Base-by-base conservation (phyloP, 2,797 vertebrate species). In the Enteromius fasciolatus region DNA sequence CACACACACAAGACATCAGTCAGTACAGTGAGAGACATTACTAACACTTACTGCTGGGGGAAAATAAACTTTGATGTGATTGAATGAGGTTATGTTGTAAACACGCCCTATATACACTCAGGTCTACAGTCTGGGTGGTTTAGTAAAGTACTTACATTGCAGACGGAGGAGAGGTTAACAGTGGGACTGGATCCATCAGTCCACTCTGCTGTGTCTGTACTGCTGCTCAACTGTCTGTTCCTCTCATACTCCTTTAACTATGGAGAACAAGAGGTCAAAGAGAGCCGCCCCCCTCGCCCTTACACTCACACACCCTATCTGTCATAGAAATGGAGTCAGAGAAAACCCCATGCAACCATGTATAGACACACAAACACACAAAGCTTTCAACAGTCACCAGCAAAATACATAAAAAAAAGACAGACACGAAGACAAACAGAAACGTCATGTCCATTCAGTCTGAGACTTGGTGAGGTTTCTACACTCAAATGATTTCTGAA, bases 231-330 rank as follows among this genome's bases (percentile, higher is more conserved):
- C 78, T 98, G 97, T 92, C 95, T 96, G 95, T 94, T 97, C 91
- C 95, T 94, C 93, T 99, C 98, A 88, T 98, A 99, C 86, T 99
- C 98, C 94, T 99, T 99, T 93, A 99, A 96, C 98, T 99, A 95
- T 92, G 95, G 95, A 92, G 88, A 94, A 94, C 94, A 94, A 94
- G 91, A 95, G 92, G 94, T 95, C 92, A 94, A 94, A 94, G 92
- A 94, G 88, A 85, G 81, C 85, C 88, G 82, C 89, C 88, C 90
- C 54, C 90, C 88, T 89, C 86, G 84, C 72, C 84, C 74, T 50
- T 61, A 69, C 18, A 67, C 81, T 78, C 75, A 72, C 75, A 84
- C 54, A 67, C 41, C 73, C 83, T 74, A 68, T 67, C 54, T 50
- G 54, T 80, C 33, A 67, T 74, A 83, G 57, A 78, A 63, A 66